Base-by-base conservation (phyloP, 2,888 invertebrate genomes). In the Nomada ferruginata region DNA sequence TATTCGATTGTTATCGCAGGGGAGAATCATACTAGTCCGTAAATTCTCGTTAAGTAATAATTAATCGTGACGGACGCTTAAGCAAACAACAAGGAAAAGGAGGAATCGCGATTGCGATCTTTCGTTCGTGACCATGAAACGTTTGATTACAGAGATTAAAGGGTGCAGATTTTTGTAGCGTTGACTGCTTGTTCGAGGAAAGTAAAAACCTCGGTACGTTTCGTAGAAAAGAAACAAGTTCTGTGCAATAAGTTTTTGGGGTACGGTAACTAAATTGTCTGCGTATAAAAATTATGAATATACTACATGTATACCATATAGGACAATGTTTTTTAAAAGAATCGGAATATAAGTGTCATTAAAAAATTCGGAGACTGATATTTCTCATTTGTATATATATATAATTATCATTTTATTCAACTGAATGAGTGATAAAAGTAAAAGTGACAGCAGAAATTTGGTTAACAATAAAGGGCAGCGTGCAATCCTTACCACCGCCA, bases 11-110 rank as follows among this genome's bases (percentile, higher is more conserved):
- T 59, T 76, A 69, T 69, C 76, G n/a, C 4, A 9, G 20, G 26
- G 69, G 47, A 53, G 44, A 55, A 73, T 76, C 71, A 72, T 60
- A 36, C 69, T 44, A 29, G 47, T 36, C 60, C 64, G 63, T 29
- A 72, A 59, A 73, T 76, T 64, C 72, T 60, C 59, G 76, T 69
- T 69, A 59, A 29, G 60, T 69, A 76, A 68, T 70, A 81, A 81
- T 77, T 81, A 77, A 82, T 78, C 74, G 66, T 18, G 63, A 53
- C 63, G 52, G 70, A 77, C 44, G 81, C 70, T 74, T 70, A 68
- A 75, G 72, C 77, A 78, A 78, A 77, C 74, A 74, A 71, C 78
- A 68, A 66, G 78, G 47, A 71, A 75, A 71, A 71, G 66, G 52
- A 71, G 59, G 74, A 81, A 66, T 75, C 74, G 47, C 57, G 81